These are phyloP conservation scores for Chrysaora quinquecirrha DNA, from an alignment of 30 jellyfish, hydroid and myxozoan species.

Conservation along the genomic window DNA sequence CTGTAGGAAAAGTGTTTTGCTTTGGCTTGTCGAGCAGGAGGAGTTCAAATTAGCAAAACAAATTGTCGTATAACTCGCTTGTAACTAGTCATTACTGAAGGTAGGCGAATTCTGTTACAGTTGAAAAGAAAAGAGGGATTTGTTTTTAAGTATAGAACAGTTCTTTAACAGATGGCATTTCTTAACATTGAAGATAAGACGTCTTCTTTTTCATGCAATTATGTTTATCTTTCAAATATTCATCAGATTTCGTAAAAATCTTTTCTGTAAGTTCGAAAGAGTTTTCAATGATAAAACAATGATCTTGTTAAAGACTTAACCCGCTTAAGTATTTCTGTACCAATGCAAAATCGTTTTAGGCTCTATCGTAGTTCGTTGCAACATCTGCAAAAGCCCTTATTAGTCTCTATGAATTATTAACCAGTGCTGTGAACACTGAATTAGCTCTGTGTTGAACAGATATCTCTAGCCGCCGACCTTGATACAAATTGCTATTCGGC, in stretches of 20 bases:
- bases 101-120: conserved; percentile 38
- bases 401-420: conserved; percentile 52
- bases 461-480: not conserved
- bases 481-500: not conserved
- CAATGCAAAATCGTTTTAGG: conserved; percentile 74
- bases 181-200: conserved; percentile 62
- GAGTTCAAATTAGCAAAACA: not conserved
- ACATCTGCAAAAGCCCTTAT: conserved; percentile 76
- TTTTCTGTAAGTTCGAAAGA: conserved; percentile 79
- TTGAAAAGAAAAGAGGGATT: conserved; percentile 44
- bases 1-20: too few relatives aligned
- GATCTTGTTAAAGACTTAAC: conserved; percentile 77
- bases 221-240: conserved; percentile 69
- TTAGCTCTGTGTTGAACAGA: conserved; percentile 40
- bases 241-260: conserved; percentile 78
- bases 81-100: not conserved
- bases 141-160: conserved; percentile 47
- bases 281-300: conserved; percentile 71
- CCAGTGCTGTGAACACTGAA: conserved; percentile 50
- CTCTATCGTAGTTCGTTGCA: conserved; percentile 56
- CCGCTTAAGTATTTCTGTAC: conserved; percentile 83
- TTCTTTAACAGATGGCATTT: conserved; percentile 66
- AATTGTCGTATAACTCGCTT: not conserved
- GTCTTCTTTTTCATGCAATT: conserved; percentile 66
- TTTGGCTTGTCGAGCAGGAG: too few relatives aligned